Evolutionary conservation across 1,140 invertebrate genomes (phyloP), one percentile per base, ranked within the genome.

Genomic region (Akabosia matsudoensis): DNA sequence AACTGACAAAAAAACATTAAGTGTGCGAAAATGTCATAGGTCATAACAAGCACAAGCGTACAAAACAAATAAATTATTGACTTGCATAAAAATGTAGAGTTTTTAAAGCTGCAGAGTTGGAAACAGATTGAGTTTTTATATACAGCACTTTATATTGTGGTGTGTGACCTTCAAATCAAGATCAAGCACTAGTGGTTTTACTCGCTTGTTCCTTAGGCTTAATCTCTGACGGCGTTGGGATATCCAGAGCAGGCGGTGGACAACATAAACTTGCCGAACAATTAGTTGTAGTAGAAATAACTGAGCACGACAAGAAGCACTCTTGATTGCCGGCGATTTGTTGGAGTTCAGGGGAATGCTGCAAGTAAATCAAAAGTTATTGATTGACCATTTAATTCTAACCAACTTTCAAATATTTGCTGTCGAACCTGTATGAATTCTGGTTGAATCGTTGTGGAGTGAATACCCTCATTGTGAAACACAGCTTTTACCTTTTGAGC

Each of bases 401-500:
- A 7, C 10, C 4, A 24, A 7, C 24, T 16, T 56, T 56, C 10
- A 56, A 56, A 22, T n/a, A 70, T 10, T 64, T 4, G n/a, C 7
- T 7, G 22, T 37, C 33, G 4, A 72, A 45, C 37, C 33, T 72
- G 31, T 45, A 34, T 37, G 83, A 96, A 96, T 88, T 97, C 94
- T 0, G 94, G 94, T 83, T 97, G 94, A 84, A 97, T 96, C 1
- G 94, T 96, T 1, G 93, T 95, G 1, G 93, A 95, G 83, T 92
- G 91, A 80, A 95, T 94, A n/a, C 93, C 92, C 85, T 96, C 93
- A 84, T 95, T 94, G 82, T 95, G 93, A 84, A 96, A 96, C 86
- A 96, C 96, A 84, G 96, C 93, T 85, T 97, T 97, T 0, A 96
- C 93, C 85, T 95, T 93, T 84, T 95, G 93, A 0, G 93, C 93